phyloP scores from a whole-genome alignment of 2,113 vertebrate genomes.

The Candoia aspera region DNA sequence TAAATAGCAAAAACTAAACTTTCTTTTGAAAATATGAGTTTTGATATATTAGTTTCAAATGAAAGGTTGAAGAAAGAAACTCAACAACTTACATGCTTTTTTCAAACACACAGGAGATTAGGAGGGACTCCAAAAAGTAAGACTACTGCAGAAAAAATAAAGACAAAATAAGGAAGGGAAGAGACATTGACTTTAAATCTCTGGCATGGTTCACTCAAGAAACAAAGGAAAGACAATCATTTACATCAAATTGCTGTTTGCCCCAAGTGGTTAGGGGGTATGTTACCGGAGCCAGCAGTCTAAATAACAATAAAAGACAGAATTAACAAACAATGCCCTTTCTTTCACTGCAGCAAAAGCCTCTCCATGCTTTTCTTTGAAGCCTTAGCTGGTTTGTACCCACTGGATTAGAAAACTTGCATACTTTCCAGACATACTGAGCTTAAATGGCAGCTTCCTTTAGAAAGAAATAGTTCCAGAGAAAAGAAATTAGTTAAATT shows the following conservation, averaged over 20 bases:
- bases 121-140: background rate
- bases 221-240: conserved; percentile 30
- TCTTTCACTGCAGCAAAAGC: conserved; percentile 58
- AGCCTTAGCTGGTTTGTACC: conserved; percentile 61
- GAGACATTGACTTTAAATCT: conserved; percentile 12
- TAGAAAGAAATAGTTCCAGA: conserved; percentile 59
- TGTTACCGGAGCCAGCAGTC: conserved; percentile 14
- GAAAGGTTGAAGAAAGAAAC: background rate
- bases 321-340: conserved; percentile 49
- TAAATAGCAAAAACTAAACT: background rate
- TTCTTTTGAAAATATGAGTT: background rate
- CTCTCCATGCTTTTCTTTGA: conserved; percentile 59
- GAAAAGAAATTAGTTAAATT: conserved; percentile 65
- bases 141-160: conserved; percentile 17
- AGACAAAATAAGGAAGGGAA: background rate
- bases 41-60: background rate
- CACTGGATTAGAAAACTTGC: conserved; percentile 55
- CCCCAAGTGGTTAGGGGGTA: conserved; percentile 11
- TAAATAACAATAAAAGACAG: conserved; percentile 56
- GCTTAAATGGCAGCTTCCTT: conserved; percentile 65
- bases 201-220: background rate
- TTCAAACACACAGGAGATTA: background rate
- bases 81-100: background rate
- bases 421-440: conserved; percentile 64
- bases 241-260: conserved; percentile 41